Conservation (phyloP, 2,888 invertebrate species). For the Chirona hameri region DNA sequence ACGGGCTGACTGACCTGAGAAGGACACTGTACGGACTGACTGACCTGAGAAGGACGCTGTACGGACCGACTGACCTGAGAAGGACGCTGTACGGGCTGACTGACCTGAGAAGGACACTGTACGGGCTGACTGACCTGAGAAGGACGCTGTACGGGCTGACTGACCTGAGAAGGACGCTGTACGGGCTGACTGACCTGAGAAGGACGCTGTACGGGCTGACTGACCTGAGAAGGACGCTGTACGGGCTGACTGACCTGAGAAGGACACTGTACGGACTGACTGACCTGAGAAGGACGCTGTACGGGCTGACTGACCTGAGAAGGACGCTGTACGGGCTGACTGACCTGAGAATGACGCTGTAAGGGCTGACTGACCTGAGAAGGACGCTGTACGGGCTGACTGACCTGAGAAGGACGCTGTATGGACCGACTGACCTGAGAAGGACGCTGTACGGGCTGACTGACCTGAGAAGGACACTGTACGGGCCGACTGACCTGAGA, state of each 20-base stretch:
- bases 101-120: neutral
- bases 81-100: no score
- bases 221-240: neutral
- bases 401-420: neutral
- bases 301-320: neutral
- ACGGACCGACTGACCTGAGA: neutral
- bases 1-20: neutral
- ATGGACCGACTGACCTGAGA: neutral
- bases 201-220: neutral
- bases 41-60: neutral
- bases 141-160: no score
- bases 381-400: neutral
- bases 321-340: slow-evolving; percentile 4
- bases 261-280: neutral
- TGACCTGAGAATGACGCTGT: neutral
- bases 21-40: neutral
- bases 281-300: slow-evolving; percentile 11
- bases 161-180: no score
- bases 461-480: neutral
- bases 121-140: neutral
- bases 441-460: neutral
- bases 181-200: no score
- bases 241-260: neutral
- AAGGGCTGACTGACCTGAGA: neutral
- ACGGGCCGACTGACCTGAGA: neutral